Base-by-base conservation (phyloP, 2,113 vertebrate genomes). In the Pongo abelii region DNA sequence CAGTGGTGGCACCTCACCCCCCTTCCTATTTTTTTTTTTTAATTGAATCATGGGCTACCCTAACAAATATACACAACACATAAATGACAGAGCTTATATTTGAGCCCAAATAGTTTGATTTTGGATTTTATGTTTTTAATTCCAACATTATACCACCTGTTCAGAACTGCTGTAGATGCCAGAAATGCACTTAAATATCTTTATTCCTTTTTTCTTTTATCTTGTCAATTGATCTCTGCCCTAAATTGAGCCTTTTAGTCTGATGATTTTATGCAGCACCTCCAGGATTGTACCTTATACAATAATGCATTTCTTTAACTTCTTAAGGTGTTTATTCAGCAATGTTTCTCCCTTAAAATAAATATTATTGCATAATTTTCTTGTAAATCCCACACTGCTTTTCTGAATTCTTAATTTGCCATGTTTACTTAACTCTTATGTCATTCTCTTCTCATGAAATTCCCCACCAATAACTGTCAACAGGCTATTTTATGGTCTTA, bases 251-350 rank as follows among this genome's bases (percentile, higher is more conserved):
- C 14, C 40, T 91, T 87, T 87, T 3, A 57, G 5, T 48, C 46
- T 59, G 27, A 61, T 89, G 64, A 85, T 67, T 83, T 95, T 72
- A 80, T 94, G 8, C 1, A 88, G 10, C 50, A 46, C 50, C 91
- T 85, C 83, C 5, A 81, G 7, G 59, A 72, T 20, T 38, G 11
- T 40, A 12, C 35, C 32, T 88, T 84, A 92, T 48, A 80, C 6
- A 83, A 93, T 48, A 94, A 77, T 20, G 38, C 57, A 57, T 83
- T 95, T 59, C 48, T 92, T 93, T 93, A 95, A 57, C 27, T 57
- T 94, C 52, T 74, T 94, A 70, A 32, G 10, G 38, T 95, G 18
- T 77, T 97, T 85, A 94, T 61, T 57, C 40, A 93, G 55, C 22
- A 84, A 61, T 38, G 2, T 57, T 70, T 57, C 13, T 72, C 25